Conservation (phyloP, 2,113 vertebrate species). For the Rhea pennata region DNA sequence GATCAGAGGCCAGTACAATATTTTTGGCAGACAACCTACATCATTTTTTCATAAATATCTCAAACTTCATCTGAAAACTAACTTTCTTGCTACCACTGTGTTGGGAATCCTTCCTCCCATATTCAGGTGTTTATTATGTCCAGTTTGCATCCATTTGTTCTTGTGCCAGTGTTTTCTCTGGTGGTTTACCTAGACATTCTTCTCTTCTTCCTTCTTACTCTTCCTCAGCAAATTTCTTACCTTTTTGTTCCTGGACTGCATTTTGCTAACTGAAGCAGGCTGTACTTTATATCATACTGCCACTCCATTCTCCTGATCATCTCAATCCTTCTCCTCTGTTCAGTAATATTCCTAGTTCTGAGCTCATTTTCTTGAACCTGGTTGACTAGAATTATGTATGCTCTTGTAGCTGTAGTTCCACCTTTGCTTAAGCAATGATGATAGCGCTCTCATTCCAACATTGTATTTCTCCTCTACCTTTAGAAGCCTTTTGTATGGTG, state of each 20-base stretch:
- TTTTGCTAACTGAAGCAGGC: not conserved
- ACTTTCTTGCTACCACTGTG: not conserved
- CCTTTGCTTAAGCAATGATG: not conserved
- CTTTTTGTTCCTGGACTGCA: not conserved
- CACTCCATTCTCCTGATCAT: not conserved
- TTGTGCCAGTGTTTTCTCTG: not conserved
- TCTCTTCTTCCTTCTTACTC: not conserved
- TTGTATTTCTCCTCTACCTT: not conserved
- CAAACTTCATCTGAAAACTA: not conserved
- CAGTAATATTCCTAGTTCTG: not conserved
- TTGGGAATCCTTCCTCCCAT: not conserved
- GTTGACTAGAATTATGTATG: not conserved
- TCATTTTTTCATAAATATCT: not conserved
- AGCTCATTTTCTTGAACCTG: not conserved
- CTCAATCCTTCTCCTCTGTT: not conserved
- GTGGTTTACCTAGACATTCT: not conserved
- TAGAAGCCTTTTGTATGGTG: not conserved
- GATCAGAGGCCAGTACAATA: not conserved
- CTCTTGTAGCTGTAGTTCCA: not conserved
- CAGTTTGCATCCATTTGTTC: not conserved
- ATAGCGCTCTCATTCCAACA: not conserved
- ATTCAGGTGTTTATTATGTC: not conserved
- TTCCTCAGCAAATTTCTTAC: not conserved
- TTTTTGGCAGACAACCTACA: not conserved
- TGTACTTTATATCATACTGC: not conserved